Percentiles rank a stretch among this genome's conserved stretches.
Evolutionary conservation across 92 coral and sea anemone species (phyloP).

Genomic region (Phenganax subtilis): DNA sequence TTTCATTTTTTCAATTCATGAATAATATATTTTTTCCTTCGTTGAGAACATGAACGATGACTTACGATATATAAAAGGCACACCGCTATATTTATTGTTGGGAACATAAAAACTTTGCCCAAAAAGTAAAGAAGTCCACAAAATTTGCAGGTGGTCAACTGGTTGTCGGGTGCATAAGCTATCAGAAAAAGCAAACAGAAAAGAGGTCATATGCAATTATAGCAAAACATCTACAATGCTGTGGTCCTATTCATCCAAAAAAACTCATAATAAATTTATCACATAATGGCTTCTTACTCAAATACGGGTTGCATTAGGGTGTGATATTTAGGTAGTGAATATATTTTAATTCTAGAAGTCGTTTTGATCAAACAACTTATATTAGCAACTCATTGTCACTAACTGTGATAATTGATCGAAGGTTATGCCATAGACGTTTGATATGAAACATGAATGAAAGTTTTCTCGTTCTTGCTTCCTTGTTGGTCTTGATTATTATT

Average conservation of each 20-base stretch:
- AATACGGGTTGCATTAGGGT: no score
- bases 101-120: not conserved
- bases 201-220: not conserved
- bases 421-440: not conserved
- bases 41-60: no score
- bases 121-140: not conserved
- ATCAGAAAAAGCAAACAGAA: not conserved
- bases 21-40: no score
- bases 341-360: no score
- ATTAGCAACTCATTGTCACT: not conserved
- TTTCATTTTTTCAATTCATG: no score
- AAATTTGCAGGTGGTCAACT: slow-evolving; percentile 2
- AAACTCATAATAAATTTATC: not conserved
- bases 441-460: slow-evolving; percentile 33
- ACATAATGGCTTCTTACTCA: no score
- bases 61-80: no score
- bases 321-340: no score
- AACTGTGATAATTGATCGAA: not conserved
- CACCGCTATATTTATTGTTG: not conserved
- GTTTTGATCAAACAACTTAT: no score
- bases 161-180: not conserved
- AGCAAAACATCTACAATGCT: not conserved
- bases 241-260: not conserved
- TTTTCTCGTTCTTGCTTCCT: not conserved
- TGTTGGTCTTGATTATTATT: slow-evolving; percentile 13